Percentiles rank a stretch among this genome's conserved stretches.
Conservation (phyloP, 2,888 invertebrate genomes). For the Halictus ligatus region DNA sequence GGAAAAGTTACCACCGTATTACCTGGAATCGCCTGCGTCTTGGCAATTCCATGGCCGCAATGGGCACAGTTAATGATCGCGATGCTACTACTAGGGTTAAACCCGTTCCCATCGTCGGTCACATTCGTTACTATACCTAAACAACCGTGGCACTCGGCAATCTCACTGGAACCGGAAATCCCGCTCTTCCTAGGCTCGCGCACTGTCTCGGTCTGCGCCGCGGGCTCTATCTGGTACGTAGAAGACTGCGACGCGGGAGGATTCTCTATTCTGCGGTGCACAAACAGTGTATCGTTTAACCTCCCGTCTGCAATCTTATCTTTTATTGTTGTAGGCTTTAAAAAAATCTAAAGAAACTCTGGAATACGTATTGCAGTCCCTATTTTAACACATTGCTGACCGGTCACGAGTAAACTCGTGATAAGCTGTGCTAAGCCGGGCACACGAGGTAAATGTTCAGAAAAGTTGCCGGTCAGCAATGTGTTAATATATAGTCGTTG, state of each 20-base stretch:
- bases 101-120: slow-evolving; percentile 62
- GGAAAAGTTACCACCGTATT: background rate
- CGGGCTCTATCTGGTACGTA: slow-evolving; percentile 64
- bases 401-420: too few species aligned
- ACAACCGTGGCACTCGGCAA: slow-evolving; percentile 69
- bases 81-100: slow-evolving; percentile 71
- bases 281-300: background rate
- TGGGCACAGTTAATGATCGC: slow-evolving; percentile 60
- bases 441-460: too few species aligned
- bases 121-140: slow-evolving; percentile 53
- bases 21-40: slow-evolving; percentile 68
- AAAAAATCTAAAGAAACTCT: too few species aligned
- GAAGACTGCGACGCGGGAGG: slow-evolving; percentile 54
- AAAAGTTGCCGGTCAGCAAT: too few species aligned
- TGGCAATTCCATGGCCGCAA: slow-evolving; percentile 66
- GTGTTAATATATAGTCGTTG: too few species aligned
- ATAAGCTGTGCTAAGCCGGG: too few species aligned
- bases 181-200: slow-evolving; percentile 30
- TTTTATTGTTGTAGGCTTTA: too few species aligned
- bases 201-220: slow-evolving; percentile 56
- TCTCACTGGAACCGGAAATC: slow-evolving; percentile 58
- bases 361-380: too few species aligned
- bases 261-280: slow-evolving; percentile 64
- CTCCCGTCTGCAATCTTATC: background rate
- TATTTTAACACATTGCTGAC: too few species aligned